phyloP scores from a whole-genome alignment of 92 coral and sea anemone genomes.

The Epizoanthus rinbou region DNA sequence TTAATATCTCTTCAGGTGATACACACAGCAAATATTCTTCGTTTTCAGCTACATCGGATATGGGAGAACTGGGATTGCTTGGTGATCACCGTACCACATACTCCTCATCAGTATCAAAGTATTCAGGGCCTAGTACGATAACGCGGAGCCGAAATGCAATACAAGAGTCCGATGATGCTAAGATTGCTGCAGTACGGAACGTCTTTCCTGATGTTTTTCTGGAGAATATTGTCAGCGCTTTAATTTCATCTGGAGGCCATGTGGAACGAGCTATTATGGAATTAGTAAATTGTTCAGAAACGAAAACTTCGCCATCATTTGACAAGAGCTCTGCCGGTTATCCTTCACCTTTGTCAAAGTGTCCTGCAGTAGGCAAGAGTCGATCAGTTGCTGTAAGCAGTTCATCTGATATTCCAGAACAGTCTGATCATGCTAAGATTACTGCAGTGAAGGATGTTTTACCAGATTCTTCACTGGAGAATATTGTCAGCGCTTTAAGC shows the following conservation, averaged over 20 bases:
- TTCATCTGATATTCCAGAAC: not conserved
- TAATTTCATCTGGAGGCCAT: constrained; percentile 1
- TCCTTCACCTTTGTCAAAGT: no score
- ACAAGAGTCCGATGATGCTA: constrained; percentile 9
- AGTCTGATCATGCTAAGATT: constrained; percentile 21
- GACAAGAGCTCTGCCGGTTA: no score
- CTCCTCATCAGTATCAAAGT: not conserved
- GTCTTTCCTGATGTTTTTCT: constrained; percentile 23
- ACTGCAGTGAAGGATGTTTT: not conserved
- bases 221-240: not conserved
- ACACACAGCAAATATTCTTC: not conserved
- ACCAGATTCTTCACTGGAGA: constrained; percentile 21
- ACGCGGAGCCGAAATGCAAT: not conserved
- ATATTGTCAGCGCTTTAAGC: constrained; percentile 30
- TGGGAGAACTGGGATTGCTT: not conserved
- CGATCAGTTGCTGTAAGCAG: no score
- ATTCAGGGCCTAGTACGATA: not conserved
- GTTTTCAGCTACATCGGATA: not conserved
- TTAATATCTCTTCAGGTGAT: not conserved
- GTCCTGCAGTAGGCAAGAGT: no score
- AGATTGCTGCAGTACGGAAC: constrained; percentile 10
- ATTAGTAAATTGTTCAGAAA: not conserved
- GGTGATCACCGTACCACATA: not conserved
- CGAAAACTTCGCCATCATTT: not conserved
- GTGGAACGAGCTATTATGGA: constrained; percentile 37